These are phyloP conservation scores for Paedocypris sp. DNA, from an alignment of 2,113 vertebrate species.

Conservation along the genomic window DNA sequence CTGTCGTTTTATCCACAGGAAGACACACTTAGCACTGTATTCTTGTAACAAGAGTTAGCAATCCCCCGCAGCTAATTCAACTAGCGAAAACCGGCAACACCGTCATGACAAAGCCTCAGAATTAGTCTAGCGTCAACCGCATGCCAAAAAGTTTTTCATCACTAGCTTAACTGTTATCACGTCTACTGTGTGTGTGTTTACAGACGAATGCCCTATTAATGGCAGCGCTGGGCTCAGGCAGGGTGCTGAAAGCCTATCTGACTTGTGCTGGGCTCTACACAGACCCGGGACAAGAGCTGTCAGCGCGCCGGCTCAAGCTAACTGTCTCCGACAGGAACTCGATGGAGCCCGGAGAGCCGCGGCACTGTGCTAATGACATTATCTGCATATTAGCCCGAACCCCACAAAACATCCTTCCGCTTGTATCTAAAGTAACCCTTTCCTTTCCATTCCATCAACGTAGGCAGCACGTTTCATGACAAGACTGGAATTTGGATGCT, in stretches of 20 bases:
- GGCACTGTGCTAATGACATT: conserved; percentile 38
- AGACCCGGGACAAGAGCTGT: conserved; percentile 42
- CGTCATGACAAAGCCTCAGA: conserved; percentile 5
- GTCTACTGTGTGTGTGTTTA: neutral
- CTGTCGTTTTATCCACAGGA: neutral
- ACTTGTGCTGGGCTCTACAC: conserved; percentile 14
- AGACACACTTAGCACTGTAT: neutral
- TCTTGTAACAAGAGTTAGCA: neutral
- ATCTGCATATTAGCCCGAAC: conserved; percentile 45
- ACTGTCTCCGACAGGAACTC: conserved; percentile 43
- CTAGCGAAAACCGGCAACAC: neutral
- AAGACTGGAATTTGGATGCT: neutral
- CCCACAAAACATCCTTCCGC: conserved; percentile 26
- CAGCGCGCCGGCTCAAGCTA: conserved; percentile 38
- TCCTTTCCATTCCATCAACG: conserved; percentile 18
- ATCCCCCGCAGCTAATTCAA: neutral
- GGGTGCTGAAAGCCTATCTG: conserved; percentile 37
- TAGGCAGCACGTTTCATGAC: conserved; percentile 9
- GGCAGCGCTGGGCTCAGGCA: neutral
- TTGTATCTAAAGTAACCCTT: neutral
- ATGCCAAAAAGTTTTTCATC: conserved; percentile 6
- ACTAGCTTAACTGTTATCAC: neutral
- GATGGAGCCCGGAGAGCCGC: conserved; percentile 35
- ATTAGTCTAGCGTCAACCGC: neutral
- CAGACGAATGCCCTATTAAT: conserved; percentile 9